phyloP scores from a whole-genome alignment of 2,113 vertebrate species.

The Tetrax tetrax region DNA sequence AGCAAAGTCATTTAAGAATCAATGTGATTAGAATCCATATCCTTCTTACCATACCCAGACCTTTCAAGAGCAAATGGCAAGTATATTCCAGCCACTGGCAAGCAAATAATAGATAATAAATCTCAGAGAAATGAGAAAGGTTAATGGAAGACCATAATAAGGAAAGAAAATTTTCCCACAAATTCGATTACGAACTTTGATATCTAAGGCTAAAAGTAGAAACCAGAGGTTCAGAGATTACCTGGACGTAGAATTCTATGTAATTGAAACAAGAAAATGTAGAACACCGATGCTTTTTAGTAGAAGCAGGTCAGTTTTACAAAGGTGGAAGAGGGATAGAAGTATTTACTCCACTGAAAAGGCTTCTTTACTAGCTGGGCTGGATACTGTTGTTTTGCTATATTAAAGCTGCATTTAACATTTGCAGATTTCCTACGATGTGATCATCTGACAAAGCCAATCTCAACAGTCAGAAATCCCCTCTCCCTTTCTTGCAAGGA shows the following conservation, averaged over 20 bases:
- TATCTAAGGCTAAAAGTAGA: constrained; percentile 38
- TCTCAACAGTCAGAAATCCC: neutral
- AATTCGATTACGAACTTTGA: constrained; percentile 3
- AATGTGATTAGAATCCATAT: neutral
- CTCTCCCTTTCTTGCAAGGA: neutral
- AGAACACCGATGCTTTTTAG: neutral
- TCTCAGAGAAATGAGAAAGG: constrained; percentile 10
- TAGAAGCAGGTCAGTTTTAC: neutral
- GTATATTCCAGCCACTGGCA: constrained; percentile 17
- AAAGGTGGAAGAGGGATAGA: neutral
- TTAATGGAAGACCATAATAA: constrained; percentile 29
- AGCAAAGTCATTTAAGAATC: constrained; percentile 13
- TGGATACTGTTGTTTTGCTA: neutral
- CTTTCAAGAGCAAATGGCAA: constrained; percentile 21
- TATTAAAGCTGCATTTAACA: neutral
- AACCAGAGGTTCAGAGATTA: neutral
- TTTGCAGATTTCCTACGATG: neutral
- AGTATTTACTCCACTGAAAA: neutral
- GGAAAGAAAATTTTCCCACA: neutral
- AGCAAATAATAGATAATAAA: constrained; percentile 36
- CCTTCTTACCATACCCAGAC: neutral
- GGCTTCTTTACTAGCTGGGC: neutral
- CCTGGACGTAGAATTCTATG: neutral
- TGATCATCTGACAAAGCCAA: neutral
- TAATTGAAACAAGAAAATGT: neutral